These are phyloP conservation scores for Enteromius mattozi DNA, from an alignment of 2,797 vertebrate species.

Conservation along the genomic window DNA sequence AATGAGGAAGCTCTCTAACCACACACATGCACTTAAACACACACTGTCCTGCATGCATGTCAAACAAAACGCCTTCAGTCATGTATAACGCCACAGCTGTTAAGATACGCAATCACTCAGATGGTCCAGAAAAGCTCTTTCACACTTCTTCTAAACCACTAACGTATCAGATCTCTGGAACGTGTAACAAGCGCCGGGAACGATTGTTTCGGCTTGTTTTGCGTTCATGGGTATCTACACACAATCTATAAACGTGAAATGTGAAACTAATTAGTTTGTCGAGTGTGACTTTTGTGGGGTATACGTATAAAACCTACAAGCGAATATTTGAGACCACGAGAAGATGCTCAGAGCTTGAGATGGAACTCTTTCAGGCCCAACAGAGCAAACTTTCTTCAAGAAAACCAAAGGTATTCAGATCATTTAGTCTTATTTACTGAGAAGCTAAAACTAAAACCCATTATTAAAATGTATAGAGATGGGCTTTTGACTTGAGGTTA, in stretches of 20 bases:
- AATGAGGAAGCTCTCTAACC: constrained; percentile 71
- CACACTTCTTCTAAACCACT: not conserved
- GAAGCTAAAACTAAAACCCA: not conserved
- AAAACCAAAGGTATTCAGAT: not conserved
- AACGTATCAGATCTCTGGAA: not conserved
- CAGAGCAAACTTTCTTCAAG: not conserved
- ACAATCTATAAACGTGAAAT: not conserved
- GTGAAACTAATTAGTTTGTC: not conserved
- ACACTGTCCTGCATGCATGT: not conserved
- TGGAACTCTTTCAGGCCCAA: not conserved
- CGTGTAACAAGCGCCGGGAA: not conserved
- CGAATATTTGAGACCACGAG: not conserved
- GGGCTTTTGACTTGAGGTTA: not conserved
- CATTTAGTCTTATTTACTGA: not conserved
- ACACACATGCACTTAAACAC: constrained; percentile 56
- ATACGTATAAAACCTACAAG: not conserved
- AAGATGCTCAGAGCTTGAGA: not conserved
- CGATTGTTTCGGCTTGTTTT: not conserved
- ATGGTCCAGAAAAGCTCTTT: not conserved
- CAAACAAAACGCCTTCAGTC: not conserved
- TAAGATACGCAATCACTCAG: not conserved
- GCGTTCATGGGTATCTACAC: not conserved
- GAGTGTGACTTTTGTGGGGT: not conserved
- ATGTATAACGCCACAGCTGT: not conserved
- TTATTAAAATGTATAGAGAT: not conserved